Conservation (phyloP, 2,113 vertebrate genomes). For the Gymnarchus niloticus region DNA sequence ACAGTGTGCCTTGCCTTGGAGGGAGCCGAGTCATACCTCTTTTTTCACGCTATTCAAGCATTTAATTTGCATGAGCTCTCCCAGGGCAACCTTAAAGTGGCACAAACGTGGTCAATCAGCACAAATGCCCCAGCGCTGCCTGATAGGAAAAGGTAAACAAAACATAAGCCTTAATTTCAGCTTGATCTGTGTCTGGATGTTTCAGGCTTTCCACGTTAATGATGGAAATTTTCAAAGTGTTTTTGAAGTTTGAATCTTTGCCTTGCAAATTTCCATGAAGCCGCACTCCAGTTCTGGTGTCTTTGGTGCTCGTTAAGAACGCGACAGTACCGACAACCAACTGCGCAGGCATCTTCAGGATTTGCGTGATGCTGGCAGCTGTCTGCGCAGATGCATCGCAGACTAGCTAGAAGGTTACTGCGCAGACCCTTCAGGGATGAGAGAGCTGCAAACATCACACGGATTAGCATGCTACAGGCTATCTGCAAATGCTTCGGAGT, state of each 20-base stretch:
- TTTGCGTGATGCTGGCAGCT: neutral
- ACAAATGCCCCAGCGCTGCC: neutral
- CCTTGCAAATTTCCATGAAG: neutral
- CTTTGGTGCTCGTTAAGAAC: neutral
- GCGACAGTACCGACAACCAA: neutral
- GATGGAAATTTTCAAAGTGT: neutral
- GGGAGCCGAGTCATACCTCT: neutral
- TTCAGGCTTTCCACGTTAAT: neutral
- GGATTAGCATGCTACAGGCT: neutral
- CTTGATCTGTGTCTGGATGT: neutral
- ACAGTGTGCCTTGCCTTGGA: neutral
- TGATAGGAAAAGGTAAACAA: neutral
- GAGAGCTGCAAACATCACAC: neutral
- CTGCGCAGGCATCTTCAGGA: neutral
- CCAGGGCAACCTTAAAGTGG: neutral
- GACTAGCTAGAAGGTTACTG: neutral
- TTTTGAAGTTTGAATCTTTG: neutral
- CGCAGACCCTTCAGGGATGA: neutral
- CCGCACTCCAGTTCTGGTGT: neutral
- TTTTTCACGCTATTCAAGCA: neutral
- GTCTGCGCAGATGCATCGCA: too few species aligned
- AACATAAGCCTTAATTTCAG: neutral
- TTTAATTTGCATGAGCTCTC: neutral
- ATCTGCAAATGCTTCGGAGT: neutral
- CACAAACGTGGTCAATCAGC: neutral